Percentiles rank a stretch among this genome's conserved stretches.
These are phyloP conservation scores for Ctena decussata DNA, from an alignment of 2,888 invertebrate species.

Conservation along the genomic window DNA sequence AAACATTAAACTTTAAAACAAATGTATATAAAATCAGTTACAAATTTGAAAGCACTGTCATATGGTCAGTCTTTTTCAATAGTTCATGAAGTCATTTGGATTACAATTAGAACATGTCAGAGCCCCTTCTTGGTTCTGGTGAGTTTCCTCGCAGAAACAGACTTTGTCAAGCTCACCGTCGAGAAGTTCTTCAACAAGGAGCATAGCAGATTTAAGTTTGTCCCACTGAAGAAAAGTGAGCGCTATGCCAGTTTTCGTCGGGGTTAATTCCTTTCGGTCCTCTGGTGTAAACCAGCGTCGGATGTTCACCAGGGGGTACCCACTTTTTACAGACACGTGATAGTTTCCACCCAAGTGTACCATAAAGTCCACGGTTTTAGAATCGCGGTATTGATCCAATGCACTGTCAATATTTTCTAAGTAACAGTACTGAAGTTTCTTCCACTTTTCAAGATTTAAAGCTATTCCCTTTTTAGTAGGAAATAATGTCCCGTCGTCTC, in stretches of 20 bases:
- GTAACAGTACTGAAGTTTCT: not conserved
- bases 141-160: not conserved
- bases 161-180: conserved; percentile 10
- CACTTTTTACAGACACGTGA: not conserved
- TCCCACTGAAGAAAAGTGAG: not conserved
- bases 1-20: not conserved
- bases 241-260: conserved; percentile 14
- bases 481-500: not conserved
- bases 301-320: not conserved
- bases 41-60: not conserved
- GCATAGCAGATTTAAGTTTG: conserved; percentile 2
- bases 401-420: not conserved
- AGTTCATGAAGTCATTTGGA: not conserved
- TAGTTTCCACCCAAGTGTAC: not conserved
- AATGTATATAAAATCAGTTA: not conserved
- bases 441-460: conserved; percentile 7
- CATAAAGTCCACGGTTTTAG: not conserved
- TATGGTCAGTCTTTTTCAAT: not conserved
- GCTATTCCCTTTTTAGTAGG: conserved; percentile 5
- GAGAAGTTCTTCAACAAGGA: not conserved
- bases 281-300: conserved; percentile 9
- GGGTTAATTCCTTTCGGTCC: not conserved
- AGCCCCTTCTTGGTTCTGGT: not conserved
- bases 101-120: conserved; percentile 4
- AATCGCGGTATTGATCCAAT: not conserved